Evolutionary conservation across 2,113 vertebrate genomes (phyloP).

Genomic region (Bos javanicus): DNA sequence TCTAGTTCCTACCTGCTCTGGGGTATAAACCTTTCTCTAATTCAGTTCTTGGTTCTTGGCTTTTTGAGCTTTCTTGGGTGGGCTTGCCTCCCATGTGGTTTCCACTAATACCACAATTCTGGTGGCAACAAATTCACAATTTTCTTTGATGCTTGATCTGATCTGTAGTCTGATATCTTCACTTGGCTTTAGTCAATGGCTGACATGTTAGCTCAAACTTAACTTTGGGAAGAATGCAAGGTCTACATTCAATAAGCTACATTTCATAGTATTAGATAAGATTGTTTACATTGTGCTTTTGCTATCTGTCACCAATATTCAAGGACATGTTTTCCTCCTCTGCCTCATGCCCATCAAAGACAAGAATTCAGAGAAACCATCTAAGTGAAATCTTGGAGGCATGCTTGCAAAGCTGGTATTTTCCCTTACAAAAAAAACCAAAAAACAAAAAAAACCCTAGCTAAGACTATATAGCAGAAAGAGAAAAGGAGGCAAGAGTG

Average conservation of each 20-base stretch:
- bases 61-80: background rate
- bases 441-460: background rate
- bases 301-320: background rate
- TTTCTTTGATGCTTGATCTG: background rate
- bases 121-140: background rate
- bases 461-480: background rate
- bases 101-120: background rate
- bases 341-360: background rate
- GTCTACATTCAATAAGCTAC: background rate
- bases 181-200: background rate
- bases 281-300: background rate
- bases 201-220: background rate
- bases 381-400: background rate
- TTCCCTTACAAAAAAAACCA: background rate
- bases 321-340: background rate
- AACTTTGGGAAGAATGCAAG: background rate
- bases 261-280: background rate
- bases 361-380: background rate
- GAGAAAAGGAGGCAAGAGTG: background rate
- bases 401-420: background rate
- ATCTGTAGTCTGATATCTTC: background rate
- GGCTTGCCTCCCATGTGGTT: rapidly evolving
- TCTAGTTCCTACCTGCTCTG: background rate
- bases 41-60: background rate
- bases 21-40: background rate